Conservation (phyloP, 2,797 vertebrate species). For the Neosilurus hyrtlii region DNA sequence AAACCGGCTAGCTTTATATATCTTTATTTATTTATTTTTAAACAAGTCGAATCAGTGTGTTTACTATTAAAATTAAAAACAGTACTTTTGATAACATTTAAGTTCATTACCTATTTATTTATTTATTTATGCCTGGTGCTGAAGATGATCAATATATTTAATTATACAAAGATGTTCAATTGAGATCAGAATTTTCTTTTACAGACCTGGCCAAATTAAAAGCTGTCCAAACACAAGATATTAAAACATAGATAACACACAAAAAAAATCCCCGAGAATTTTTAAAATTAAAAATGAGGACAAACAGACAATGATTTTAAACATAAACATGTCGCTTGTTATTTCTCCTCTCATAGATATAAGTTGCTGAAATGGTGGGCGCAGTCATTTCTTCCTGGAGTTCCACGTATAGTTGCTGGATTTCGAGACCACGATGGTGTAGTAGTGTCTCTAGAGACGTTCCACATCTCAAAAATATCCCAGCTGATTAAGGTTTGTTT, state of each 20-base stretch:
- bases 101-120: background rate
- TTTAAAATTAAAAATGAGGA: background rate
- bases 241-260: no score
- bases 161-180: no score
- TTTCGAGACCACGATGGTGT: slow-evolving; percentile 83
- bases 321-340: background rate
- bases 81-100: background rate
- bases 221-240: no score
- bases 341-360: slow-evolving; percentile 63
- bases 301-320: background rate
- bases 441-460: slow-evolving; percentile 79
- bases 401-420: slow-evolving; percentile 83
- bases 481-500: slow-evolving; percentile 81
- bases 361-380: slow-evolving; percentile 85
- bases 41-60: background rate
- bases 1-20: background rate
- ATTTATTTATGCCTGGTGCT: no score
- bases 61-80: background rate
- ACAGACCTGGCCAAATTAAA: no score
- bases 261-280: no score
- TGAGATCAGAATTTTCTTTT: no score
- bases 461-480: slow-evolving; percentile 83
- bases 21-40: background rate
- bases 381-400: slow-evolving; percentile 82
- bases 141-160: background rate